Evolutionary conservation across 2,888 invertebrate species (phyloP).

Genomic region (Calliscelio sp.): DNA sequence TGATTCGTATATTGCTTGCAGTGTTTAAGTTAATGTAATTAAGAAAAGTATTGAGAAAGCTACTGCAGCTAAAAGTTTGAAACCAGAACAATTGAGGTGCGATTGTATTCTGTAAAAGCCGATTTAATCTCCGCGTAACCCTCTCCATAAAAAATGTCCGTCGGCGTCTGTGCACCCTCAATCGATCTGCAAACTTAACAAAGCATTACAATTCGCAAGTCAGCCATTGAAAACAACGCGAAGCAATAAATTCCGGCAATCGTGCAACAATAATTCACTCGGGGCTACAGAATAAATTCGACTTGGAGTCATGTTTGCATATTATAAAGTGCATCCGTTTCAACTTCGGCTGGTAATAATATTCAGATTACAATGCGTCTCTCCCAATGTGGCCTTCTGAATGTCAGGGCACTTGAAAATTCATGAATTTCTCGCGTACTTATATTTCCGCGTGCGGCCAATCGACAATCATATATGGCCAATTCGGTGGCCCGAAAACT

Average conservation of each 20-base stretch:
- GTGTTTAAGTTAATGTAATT: no score
- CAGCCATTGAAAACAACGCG: conserved; percentile 40
- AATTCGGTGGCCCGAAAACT: conserved; percentile 11
- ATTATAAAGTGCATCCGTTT: conserved; percentile 60
- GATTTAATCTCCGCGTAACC: conserved; percentile 29
- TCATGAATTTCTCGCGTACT: conserved; percentile 31
- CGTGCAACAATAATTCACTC: conserved; percentile 60
- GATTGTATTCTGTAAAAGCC: conserved; percentile 15
- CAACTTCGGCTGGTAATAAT: conserved; percentile 57
- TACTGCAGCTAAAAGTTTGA: background rate
- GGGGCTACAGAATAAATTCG: conserved; percentile 60
- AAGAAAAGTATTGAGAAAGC: background rate
- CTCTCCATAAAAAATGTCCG: conserved; percentile 32
- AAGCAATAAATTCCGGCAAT: conserved; percentile 50
- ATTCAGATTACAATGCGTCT: conserved; percentile 57
- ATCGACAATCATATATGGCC: no score
- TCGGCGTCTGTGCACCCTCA: conserved; percentile 1
- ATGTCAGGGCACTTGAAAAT: conserved; percentile 53
- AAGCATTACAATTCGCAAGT: conserved; percentile 53
- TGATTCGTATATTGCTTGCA: no score
- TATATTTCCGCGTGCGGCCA: conserved; percentile 12
- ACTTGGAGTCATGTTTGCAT: conserved; percentile 48
- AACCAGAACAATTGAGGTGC: background rate
- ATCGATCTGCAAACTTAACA: conserved; percentile 49
- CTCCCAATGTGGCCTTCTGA: conserved; percentile 31